Base-by-base conservation (phyloP, 2,888 invertebrate genomes). In the Trichogramma dendrolimi region DNA sequence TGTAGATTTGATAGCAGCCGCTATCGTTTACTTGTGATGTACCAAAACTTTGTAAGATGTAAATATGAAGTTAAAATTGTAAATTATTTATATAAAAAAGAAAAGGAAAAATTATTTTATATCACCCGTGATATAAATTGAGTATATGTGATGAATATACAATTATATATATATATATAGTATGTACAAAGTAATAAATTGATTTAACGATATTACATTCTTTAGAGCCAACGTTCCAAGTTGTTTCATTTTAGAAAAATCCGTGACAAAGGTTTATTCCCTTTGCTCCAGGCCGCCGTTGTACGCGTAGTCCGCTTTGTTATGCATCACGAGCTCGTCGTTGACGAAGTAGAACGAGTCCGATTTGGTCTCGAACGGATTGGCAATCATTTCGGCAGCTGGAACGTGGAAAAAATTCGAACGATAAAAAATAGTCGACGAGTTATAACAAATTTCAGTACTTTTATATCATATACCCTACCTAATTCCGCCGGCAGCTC, bases 271-370 rank as follows among this genome's bases (percentile, higher is more conserved):
- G n/a, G 46, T 60, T 53, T 52, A 69, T 58, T 70, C 68, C 60
- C 67, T 60, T 59, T 92, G 93, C 76, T 79, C 91, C 38, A 83
- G 80, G 69, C 92, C 91, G 63, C 94, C 94, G 73, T 95, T 92
- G 81, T 96, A 98, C 55, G 97, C 94, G 81, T 98, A 98, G 80
- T 97, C 98, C 47, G 98, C 98, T 83, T 98, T 98, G 82, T 98
- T 98, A 83, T 98, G 98, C 97, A 99, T 98, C 67, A 99, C 93
- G 63, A 99, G 86, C 74, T 86, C 86, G 80, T 96, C 93, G 80
- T 98, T 96, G 64, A 98, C 97, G 80, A 99, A 99, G 81, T 99
- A 99, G 83, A 97, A 99, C 75, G 96, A 96, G 82, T 99, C 98
- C 0, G 97, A 97, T 70, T 95, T 88, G 7, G 98, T 98, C 81